A percentile compares a stretch with the other conserved stretches of the same genome.
Conservation (phyloP, 2,113 vertebrate species). For the Tiliqua scincoides region DNA sequence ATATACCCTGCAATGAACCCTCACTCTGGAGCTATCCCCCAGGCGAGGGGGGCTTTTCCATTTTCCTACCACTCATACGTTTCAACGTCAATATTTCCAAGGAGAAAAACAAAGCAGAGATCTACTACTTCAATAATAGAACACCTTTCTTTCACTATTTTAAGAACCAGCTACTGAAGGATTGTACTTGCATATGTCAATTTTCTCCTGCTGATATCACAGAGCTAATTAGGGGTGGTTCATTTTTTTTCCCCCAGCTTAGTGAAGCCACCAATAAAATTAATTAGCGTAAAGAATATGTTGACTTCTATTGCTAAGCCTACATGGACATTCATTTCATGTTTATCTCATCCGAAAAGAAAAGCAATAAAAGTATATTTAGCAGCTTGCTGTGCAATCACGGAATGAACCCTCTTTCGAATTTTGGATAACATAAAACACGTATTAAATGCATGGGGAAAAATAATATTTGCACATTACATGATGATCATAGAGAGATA, state of each 20-base stretch:
- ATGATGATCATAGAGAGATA: constrained; percentile 48
- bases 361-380: background rate
- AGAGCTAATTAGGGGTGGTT: constrained; percentile 29
- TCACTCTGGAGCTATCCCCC: no score
- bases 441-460: background rate
- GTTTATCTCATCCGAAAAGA: background rate
- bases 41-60: background rate
- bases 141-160: background rate
- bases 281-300: constrained; percentile 36
- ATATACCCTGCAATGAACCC: no score
- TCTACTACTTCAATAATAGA: background rate
- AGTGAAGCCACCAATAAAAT: constrained; percentile 34
- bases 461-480: constrained; percentile 41
- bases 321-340: constrained; percentile 22
- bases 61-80: background rate
- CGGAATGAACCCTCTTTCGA: constrained; percentile 4
- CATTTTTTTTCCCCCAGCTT: constrained; percentile 24
- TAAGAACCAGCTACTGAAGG: background rate
- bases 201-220: background rate
- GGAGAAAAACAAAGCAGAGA: background rate
- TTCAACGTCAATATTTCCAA: background rate
- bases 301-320: constrained; percentile 17
- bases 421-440: constrained; percentile 15
- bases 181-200: background rate
- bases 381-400: background rate